Conservation (phyloP, 2,888 invertebrate species). For the Zhuqinia jingwanae region DNA sequence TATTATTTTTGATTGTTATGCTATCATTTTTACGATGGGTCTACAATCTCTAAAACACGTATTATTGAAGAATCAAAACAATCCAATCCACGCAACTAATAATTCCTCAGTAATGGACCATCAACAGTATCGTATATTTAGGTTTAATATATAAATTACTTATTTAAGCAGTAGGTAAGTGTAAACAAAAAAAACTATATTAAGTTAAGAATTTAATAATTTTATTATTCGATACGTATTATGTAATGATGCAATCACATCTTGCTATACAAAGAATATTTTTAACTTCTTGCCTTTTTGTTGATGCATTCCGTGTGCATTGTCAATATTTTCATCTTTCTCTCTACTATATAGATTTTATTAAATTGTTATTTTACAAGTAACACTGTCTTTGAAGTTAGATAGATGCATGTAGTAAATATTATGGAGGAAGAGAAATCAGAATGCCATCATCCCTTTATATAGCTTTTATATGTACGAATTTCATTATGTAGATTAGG, state of each 20-base stretch:
- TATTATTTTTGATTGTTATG: too few species aligned
- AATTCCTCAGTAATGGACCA: slow-evolving; percentile 65
- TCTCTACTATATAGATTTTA: slow-evolving; percentile 31
- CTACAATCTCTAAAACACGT: too few species aligned
- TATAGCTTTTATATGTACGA: background rate
- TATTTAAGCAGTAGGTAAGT: background rate
- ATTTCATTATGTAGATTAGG: too few species aligned
- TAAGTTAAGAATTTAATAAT: background rate
- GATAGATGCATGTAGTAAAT: background rate
- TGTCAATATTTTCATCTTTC: background rate
- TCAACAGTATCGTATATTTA: slow-evolving; percentile 41
- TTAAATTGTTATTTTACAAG: background rate
- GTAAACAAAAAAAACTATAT: background rate
- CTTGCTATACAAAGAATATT: slow-evolving; percentile 33
- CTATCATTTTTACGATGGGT: background rate
- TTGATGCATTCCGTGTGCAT: slow-evolving; percentile 7
- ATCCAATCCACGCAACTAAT: slow-evolving; percentile 58
- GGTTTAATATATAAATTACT: too few species aligned
- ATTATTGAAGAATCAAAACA: slow-evolving; percentile 37
- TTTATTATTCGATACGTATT: background rate
- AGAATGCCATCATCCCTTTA: slow-evolving; percentile 27
- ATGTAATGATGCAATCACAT: background rate
- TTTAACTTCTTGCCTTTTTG: slow-evolving; percentile 13
- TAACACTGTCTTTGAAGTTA: background rate
- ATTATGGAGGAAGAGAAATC: background rate